Base-by-base conservation (phyloP, 2,797 vertebrate species). In the Cynopterus sphinx region DNA sequence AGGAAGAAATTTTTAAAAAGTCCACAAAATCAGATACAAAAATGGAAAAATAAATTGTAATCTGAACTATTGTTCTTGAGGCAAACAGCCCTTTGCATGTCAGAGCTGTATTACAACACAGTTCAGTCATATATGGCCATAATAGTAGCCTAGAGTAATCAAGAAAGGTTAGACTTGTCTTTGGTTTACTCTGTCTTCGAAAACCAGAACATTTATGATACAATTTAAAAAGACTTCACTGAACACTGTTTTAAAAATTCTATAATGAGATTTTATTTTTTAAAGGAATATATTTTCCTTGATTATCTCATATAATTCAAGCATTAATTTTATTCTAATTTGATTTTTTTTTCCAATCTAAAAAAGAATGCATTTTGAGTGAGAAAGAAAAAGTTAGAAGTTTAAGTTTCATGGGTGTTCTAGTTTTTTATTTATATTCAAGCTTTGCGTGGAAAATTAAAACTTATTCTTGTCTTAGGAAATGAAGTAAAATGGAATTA, bases 401-500 rank as follows among this genome's bases (percentile, higher is more conserved):
- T 84, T 85, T 70, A n/a, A 83, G 24, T 88, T 95, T 57, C 61
- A 75, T 19, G 24, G 8, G 28, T 51, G 26, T 87, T 84, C 85
- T 59, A 71, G 4, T 6, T 87, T 96, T 79, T 82, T 77, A 82
- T 85, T 70, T 91, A 91, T 46, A 71, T 21, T 41, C 13, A 73
- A 84, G 89, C 26, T 88, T 79, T 92, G 59, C 59, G 17, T 88
- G 57, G 49, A 92, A 91, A 93, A 78, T 31, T 46, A 67, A 71
- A 57, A 85, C 36, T 63, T 36, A 63, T 49, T 82, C 17, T 89
- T 92, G 15, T 67, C 33, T 43, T 90, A 17, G 57, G 43, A 87
- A 94, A 89, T 33, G 13, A 53, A 92, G 41, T 67, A 91, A 92
- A 86, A 91, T 81, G 70, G 46, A 84, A 67, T 57, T 84, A 55